Evolutionary conservation across 1,140 invertebrate species (phyloP).

Genomic region (Bombus picipes): DNA sequence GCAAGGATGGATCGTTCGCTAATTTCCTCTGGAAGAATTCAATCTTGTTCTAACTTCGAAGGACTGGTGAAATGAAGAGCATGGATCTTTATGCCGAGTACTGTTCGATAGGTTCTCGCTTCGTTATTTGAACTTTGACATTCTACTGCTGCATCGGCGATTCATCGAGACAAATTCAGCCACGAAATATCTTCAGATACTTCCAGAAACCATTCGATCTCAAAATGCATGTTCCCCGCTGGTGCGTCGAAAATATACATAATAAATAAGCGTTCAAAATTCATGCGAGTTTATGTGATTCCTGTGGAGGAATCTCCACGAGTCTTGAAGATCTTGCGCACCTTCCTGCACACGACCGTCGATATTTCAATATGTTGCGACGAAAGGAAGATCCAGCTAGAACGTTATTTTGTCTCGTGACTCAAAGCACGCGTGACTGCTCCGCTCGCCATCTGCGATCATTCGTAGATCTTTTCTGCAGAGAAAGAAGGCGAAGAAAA

Average conservation of each 20-base stretch:
- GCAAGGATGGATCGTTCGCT: no score
- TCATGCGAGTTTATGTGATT: slow-evolving; percentile 10
- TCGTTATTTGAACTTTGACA: no score
- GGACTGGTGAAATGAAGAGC: no score
- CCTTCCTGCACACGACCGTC: neutral
- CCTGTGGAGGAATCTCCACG: neutral
- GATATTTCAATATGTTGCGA: neutral
- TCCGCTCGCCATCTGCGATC: neutral
- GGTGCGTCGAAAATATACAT: neutral
- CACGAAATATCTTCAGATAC: neutral
- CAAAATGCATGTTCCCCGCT: neutral
- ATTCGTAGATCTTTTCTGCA: neutral
- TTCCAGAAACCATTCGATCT: neutral
- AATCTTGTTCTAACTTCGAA: no score
- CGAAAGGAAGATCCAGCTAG: neutral
- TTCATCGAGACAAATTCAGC: neutral
- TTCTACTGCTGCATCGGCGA: neutral
- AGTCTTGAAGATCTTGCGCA: neutral
- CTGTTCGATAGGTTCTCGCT: no score
- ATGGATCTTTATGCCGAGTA: no score
- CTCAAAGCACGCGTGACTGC: neutral
- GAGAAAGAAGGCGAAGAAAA: neutral
- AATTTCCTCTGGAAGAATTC: no score
- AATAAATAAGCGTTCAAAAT: slow-evolving; percentile 25
- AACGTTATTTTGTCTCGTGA: slow-evolving; percentile 16